Evolutionary conservation across 1,140 invertebrate species (phyloP).

Genomic region (Calliopsis andreniformis): DNA sequence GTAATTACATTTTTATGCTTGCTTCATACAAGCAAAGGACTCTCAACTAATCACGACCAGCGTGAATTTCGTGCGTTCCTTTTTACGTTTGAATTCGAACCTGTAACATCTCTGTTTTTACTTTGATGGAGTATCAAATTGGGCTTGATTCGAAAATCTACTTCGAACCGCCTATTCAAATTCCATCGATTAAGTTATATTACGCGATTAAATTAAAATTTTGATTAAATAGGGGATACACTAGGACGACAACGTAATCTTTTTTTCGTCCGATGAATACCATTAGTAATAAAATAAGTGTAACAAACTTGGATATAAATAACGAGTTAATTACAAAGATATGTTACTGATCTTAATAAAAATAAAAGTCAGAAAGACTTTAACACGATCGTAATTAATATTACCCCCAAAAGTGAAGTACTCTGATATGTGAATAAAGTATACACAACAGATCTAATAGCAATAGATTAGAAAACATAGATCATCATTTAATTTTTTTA

Average conservation of each 20-base stretch:
- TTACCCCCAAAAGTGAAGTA: not conserved
- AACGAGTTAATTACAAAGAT: not conserved
- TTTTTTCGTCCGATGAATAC: not conserved
- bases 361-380: not conserved
- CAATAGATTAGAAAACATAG: not conserved
- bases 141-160: not conserved
- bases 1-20: too few species aligned
- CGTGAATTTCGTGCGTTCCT: constrained; percentile 40
- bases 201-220: not conserved
- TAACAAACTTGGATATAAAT: constrained; percentile 3
- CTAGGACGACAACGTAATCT: too few species aligned
- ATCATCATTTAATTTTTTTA: not conserved
- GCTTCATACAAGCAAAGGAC: not conserved
- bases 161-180: not conserved
- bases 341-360: not conserved
- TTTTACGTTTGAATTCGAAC: not conserved
- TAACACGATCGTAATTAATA: not conserved
- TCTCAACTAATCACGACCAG: constrained; percentile 53
- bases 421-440: constrained; percentile 43
- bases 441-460: constrained; percentile 11
- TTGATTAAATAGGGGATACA: constrained; percentile 8
- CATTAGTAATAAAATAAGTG: not conserved
- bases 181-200: not conserved
- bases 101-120: not conserved
- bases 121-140: not conserved